Evolutionary conservation across 2,797 vertebrate genomes (phyloP).

Genomic region (Craterocephalus amniculus): DNA sequence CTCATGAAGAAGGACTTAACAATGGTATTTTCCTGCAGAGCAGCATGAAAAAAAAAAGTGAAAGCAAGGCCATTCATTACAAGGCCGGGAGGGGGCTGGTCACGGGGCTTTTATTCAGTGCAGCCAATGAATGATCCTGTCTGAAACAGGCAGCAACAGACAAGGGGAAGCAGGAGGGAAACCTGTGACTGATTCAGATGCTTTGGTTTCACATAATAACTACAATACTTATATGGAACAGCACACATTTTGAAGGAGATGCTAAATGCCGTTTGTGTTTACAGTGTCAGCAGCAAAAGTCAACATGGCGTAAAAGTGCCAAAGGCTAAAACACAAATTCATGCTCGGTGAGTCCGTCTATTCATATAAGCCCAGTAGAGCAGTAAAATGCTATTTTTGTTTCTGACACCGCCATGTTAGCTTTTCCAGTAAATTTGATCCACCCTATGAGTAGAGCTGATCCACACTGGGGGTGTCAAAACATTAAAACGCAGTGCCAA

Average conservation of each 20-base stretch:
- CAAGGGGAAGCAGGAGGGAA: constrained; percentile 47
- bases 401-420: neutral
- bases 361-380: neutral
- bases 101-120: constrained; percentile 53
- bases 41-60: constrained; percentile 55
- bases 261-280: too few relatives aligned
- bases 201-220: constrained; percentile 15
- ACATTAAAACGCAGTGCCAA: constrained; percentile 10
- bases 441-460: neutral
- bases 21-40: constrained; percentile 55
- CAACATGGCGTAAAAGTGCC: neutral
- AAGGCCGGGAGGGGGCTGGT: constrained; percentile 52
- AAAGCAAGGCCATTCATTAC: constrained; percentile 63
- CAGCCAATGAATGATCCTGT: constrained; percentile 56
- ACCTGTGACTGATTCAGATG: constrained; percentile 50
- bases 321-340: neutral
- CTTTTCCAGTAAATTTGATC: constrained; percentile 1
- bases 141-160: constrained; percentile 39
- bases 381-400: neutral
- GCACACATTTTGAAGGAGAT: neutral
- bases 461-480: constrained; percentile 14
- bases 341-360: neutral
- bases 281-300: too few relatives aligned
- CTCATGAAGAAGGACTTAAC: constrained; percentile 50
- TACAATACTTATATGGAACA: neutral